Conservation (phyloP, 2,888 invertebrate species). For the Heteromurus nitidus region DNA sequence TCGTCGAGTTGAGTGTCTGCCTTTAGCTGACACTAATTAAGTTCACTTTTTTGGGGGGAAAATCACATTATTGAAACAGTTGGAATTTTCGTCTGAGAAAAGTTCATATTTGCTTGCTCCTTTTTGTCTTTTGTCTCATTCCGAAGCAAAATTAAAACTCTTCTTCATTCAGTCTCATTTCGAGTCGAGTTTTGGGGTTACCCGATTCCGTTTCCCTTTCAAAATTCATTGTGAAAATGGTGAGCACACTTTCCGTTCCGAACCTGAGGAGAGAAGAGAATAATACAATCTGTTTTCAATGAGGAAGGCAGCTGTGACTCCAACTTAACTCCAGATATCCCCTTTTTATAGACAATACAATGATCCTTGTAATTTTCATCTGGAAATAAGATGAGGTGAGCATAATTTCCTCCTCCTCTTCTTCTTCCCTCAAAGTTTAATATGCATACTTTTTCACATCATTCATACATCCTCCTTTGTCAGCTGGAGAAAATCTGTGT, state of each 20-base stretch:
- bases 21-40: slow-evolving; percentile 54
- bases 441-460: slow-evolving; percentile 25
- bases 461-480: slow-evolving; percentile 13
- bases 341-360: background rate
- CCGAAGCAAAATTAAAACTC: background rate
- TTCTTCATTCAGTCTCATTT: slow-evolving; percentile 3
- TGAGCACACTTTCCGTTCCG: background rate
- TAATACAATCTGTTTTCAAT: slow-evolving; percentile 1
- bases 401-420: too few species aligned
- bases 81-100: slow-evolving; percentile 39
- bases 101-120: slow-evolving; percentile 36
- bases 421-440: too few species aligned
- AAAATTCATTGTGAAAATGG: background rate
- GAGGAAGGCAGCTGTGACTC: slow-evolving; percentile 47
- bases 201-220: background rate
- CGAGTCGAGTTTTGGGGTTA: background rate
- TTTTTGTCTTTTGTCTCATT: background rate
- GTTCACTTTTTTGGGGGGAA: slow-evolving; percentile 43
- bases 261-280: background rate
- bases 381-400: background rate
- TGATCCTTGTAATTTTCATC: background rate
- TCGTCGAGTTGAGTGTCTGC: too few species aligned
- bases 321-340: background rate
- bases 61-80: slow-evolving; percentile 56
- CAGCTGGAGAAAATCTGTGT: slow-evolving; percentile 10